phyloP scores from a whole-genome alignment of 2,113 vertebrate species.

The Callionymus lyra region DNA sequence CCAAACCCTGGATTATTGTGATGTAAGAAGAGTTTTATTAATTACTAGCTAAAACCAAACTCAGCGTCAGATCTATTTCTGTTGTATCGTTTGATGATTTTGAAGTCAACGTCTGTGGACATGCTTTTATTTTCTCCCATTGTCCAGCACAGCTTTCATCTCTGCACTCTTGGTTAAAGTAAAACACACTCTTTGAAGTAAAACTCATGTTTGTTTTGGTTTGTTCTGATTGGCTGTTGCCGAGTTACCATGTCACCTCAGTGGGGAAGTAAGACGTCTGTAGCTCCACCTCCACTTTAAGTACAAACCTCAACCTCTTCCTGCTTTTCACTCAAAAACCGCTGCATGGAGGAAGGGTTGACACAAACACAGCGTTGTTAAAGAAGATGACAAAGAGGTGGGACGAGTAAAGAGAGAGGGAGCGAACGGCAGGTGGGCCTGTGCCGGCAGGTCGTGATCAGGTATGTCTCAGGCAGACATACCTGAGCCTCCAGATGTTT shows the following conservation, averaged over 20 bases:
- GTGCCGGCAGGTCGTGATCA: slow-evolving; percentile 6
- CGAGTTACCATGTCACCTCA: slow-evolving; percentile 21
- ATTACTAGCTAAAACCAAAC: too few species aligned
- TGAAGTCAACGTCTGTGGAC: too few species aligned
- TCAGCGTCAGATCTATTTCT: too few species aligned
- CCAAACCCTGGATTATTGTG: too few species aligned
- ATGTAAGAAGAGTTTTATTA: too few species aligned
- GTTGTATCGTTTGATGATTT: too few species aligned
- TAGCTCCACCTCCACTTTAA: slow-evolving; percentile 3
- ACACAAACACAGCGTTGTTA: not conserved
- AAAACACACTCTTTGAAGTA: not conserved
- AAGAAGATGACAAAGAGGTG: not conserved
- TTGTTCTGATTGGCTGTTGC: slow-evolving; percentile 36
- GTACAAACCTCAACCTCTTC: slow-evolving; percentile 9
- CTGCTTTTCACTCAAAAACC: slow-evolving; percentile 21
- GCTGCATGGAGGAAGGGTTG: not conserved
- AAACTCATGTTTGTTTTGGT: not conserved
- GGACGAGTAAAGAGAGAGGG: not conserved
- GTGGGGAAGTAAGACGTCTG: too few species aligned
- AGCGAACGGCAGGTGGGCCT: not conserved
- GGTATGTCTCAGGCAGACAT: slow-evolving; percentile 2
- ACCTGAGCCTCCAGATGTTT: not conserved
- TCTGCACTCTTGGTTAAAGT: not conserved
- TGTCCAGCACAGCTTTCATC: not conserved
- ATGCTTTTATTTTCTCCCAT: not conserved